Evolutionary conservation across 2,113 vertebrate genomes (phyloP), one percentile per base, ranked within the genome.

Genomic region (Chinchilla lanigera): DNA sequence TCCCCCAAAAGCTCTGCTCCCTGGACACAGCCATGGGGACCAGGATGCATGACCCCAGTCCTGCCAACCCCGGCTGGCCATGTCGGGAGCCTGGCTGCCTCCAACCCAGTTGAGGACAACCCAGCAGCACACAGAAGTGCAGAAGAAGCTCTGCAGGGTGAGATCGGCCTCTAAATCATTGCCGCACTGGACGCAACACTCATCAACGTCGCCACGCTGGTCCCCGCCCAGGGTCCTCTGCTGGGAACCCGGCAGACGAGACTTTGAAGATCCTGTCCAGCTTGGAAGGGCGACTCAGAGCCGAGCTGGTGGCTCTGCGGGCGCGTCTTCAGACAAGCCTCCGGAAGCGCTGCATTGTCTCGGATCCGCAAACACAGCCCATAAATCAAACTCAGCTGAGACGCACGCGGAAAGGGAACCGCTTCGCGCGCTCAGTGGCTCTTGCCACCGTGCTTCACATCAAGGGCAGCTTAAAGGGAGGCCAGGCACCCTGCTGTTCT

Each of bases 301-400:
- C 2, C 19, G 2, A 87, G 50, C 13, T 52, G 69, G 90, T 41
- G 97, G 22, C 89, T 94, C 73, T 52, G 87, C 54, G 96, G 83
- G 94, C 4, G 95, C 41, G 98, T 97, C 67, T 96, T 95, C 97
- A 98, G 98, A 97, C 96, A 80, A 96, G 97, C 98, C 97, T 96
- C 98, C 98, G 97, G 98, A 96, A 98, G 97, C 96, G 84, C 83
- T 30, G 91, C 96, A 96, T 98, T 98, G 98, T 98, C 96, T 97
- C 90, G 98, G 98, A 97, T 97, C 97, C 97, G 98, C 98, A 98
- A 98, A 98, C 97, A 85, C 95, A 96, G 96, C 97, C 98, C 96
- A 97, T 98, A 98, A 99, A 98, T 98, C 98, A 98, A 94, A 96
- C 97, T 98, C 96, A 81, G 85, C 97, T 95, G 88, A 96, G 94